Percentiles rank a stretch among this genome's conserved stretches.
phyloP scores from a whole-genome alignment of 2,113 vertebrate genomes.

The Mormyrus iriodes region DNA sequence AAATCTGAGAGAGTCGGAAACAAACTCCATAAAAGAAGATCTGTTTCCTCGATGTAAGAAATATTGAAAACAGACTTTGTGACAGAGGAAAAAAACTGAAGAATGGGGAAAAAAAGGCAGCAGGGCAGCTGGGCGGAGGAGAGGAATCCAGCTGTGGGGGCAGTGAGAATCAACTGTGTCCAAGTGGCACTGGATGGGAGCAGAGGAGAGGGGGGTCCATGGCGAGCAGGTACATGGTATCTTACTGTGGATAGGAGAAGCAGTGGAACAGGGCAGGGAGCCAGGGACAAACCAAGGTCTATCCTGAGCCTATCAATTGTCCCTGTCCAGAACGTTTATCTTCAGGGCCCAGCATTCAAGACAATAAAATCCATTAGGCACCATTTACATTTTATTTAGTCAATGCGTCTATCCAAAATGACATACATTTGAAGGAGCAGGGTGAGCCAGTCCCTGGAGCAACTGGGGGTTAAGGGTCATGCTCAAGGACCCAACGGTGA shows the following conservation, averaged over 20 bases:
- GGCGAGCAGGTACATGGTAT: background rate
- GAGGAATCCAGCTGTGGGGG: background rate
- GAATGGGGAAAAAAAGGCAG: background rate
- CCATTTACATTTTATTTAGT: background rate
- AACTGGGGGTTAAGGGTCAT: background rate
- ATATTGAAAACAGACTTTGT: conserved; percentile 1
- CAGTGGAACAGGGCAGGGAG: background rate
- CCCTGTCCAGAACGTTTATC: background rate
- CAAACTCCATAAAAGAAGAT: background rate
- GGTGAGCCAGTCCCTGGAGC: background rate
- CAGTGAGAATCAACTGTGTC: background rate
- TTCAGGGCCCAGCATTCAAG: background rate
- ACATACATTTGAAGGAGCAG: background rate
- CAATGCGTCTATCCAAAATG: background rate
- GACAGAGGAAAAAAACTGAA: background rate
- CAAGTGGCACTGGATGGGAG: background rate
- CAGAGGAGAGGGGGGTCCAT: background rate
- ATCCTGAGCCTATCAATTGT: background rate
- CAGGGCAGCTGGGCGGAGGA: background rate
- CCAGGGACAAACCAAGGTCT: background rate
- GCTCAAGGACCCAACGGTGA: background rate
- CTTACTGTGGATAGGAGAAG: background rate
- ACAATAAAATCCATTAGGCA: background rate
- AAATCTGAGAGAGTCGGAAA: background rate
- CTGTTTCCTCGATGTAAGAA: background rate